Evolutionary conservation across 2,888 invertebrate genomes (phyloP).

Genomic region (Craniophora ligustri): DNA sequence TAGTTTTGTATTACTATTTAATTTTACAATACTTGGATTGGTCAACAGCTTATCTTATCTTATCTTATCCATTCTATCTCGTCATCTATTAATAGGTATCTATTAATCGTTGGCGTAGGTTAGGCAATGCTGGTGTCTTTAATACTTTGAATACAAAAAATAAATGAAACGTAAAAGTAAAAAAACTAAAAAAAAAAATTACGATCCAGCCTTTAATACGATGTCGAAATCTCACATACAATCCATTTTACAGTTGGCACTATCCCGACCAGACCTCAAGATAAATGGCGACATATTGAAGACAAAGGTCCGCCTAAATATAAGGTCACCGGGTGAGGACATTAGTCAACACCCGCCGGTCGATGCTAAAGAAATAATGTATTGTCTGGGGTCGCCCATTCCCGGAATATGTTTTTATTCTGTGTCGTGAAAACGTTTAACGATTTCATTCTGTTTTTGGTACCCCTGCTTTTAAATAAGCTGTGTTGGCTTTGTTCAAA

Average conservation of each 20-base stretch:
- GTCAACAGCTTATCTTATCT: too few species aligned
- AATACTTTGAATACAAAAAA: too few species aligned
- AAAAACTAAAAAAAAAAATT: background rate
- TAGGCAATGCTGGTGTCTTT: too few species aligned
- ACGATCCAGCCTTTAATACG: background rate
- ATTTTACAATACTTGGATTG: too few species aligned
- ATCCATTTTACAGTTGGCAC: constrained; percentile 12
- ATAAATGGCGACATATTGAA: constrained; percentile 47
- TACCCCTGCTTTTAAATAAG: constrained; percentile 33
- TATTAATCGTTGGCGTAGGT: too few species aligned
- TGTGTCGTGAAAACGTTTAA: constrained; percentile 35
- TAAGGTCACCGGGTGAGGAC: constrained; percentile 44
- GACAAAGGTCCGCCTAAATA: constrained; percentile 45
- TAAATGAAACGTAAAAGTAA: too few species aligned
- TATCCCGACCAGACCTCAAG: constrained; percentile 13
- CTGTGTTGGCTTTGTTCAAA: constrained; percentile 27
- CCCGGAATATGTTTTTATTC: constrained; percentile 35
- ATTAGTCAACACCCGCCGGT: constrained; percentile 56
- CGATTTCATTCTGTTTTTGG: constrained; percentile 24
- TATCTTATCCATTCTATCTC: too few species aligned
- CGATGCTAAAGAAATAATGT: constrained; percentile 57
- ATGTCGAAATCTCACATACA: background rate
- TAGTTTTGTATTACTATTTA: too few species aligned
- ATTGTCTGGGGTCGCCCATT: constrained; percentile 29
- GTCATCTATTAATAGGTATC: too few species aligned